Base-by-base conservation (phyloP, 1,140 invertebrate genomes). In the Asbolus verrucosus region DNA sequence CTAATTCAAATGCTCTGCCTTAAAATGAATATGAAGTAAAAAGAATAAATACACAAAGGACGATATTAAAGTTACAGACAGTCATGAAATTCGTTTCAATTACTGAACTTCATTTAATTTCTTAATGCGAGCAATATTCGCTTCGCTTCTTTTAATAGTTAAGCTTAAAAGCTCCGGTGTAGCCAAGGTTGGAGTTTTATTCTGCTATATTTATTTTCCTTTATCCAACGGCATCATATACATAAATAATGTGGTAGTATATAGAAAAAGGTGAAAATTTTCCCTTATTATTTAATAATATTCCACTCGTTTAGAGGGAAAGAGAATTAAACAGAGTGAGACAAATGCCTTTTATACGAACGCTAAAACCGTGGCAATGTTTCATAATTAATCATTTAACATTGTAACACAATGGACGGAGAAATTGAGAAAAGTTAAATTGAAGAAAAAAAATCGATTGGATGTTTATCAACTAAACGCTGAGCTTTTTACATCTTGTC, bases 401-500 rank as follows among this genome's bases (percentile, higher is more conserved):
- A 19, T 2, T 19, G 41, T 11, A 13, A 15, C 41, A 19, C 15
- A 9, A 46, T 3, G 24, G 24, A 27, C 8, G 24, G 19, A 41
- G 14, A 13, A 46, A 16, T 46, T 8, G 41, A 19, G 41, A 46
- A 46, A 46, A 46, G 41, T 16, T 19, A 46, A 46, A 46, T 18
- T 9, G 41, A 46, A 46, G 19, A 18, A 46, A 46, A 46, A 46
- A 21, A 46, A 46, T 46, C 41, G 41, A 46, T 46, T 46, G 16
- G 16, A 14, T 46, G 41, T 46, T 46, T 46, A 46, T 46, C 41
- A 46, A 19, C 1, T 8, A 18, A 46, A 46, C n/a, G 41, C 19
- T 14, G 41, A 16, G n/a, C 19, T 46, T 46, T 27, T 27, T 27
- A 27, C 24, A 46, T 46, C 38, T 39, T 39, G 14, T 13, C 13